These are phyloP conservation scores for Macrobrachium nipponense DNA, from an alignment of 1,140 invertebrate genomes.

Conservation along the genomic window DNA sequence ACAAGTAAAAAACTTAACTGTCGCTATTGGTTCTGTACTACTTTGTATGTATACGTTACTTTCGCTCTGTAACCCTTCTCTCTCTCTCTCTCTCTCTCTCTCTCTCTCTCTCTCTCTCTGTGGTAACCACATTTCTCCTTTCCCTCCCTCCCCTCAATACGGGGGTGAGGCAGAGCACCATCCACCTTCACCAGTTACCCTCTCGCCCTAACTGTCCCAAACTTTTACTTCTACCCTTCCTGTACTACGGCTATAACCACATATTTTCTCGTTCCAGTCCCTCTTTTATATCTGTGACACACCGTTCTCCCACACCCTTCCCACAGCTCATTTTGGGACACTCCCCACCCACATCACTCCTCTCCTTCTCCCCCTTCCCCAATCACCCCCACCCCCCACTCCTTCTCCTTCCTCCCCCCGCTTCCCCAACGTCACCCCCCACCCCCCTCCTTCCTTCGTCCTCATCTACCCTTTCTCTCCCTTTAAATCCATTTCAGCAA, in stretches of 20 bases:
- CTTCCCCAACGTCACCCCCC: neutral
- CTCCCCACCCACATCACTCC: neutral
- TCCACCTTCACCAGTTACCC: conserved; percentile 7
- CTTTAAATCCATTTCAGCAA: neutral
- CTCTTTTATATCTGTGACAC: neutral
- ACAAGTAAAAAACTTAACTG: no score
- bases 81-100: conserved; percentile 21
- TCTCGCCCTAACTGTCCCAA: neutral
- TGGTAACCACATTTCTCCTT: neutral
- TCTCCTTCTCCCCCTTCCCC: neutral
- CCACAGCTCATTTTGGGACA: neutral
- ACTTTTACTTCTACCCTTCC: neutral
- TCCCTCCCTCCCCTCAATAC: neutral
- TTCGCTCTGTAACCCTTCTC: neutral
- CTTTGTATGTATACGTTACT: neutral
- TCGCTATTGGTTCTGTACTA: neutral
- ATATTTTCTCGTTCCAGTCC: neutral
- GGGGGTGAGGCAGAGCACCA: neutral
- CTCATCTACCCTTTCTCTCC: neutral
- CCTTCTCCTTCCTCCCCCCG: neutral
- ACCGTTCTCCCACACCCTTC: neutral
- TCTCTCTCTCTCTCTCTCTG: conserved; percentile 27
- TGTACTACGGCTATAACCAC: conserved; percentile 1
- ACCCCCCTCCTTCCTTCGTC: neutral
- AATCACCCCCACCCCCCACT: neutral